These are phyloP conservation scores for Xenus cinereus DNA, from an alignment of 2,113 vertebrate species.

Conservation along the genomic window DNA sequence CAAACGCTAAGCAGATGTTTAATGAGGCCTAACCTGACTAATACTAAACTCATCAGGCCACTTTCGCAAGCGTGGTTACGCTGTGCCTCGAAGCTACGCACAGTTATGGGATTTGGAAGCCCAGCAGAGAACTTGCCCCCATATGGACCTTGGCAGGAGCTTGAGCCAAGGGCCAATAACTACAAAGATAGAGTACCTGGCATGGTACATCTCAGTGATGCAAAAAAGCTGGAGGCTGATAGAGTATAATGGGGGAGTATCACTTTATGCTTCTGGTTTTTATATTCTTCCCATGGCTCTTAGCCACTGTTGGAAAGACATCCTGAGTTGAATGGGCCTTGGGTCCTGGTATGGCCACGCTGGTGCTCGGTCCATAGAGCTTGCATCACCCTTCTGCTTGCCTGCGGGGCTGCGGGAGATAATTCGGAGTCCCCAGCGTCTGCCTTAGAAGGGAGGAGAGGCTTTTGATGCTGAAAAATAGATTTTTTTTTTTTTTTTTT, in stretches of 20 bases:
- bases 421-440: not conserved
- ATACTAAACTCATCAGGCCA: not conserved
- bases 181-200: slow-evolving; percentile 7
- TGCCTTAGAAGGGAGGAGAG: not conserved
- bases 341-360: not conserved
- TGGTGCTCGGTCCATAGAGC: not conserved
- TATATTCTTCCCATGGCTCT: not conserved
- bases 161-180: not conserved
- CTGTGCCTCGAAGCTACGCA: not conserved
- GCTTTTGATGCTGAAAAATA: not conserved
- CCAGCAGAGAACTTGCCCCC: slow-evolving; percentile 5
- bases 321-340: not conserved
- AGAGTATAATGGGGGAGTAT: not conserved
- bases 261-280: not conserved
- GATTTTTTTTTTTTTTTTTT: not conserved
- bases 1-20: slow-evolving; percentile 31
- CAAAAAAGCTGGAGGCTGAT: slow-evolving; percentile 13
- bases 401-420: not conserved
- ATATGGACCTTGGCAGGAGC: not conserved
- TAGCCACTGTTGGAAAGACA: not conserved
- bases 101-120: not conserved
- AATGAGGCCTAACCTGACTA: slow-evolving; percentile 10
- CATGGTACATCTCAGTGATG: not conserved
- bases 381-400: not conserved
- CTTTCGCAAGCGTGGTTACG: not conserved